These are phyloP conservation scores for Pholis gunnellus DNA, from an alignment of 2,113 vertebrate species.

Conservation along the genomic window DNA sequence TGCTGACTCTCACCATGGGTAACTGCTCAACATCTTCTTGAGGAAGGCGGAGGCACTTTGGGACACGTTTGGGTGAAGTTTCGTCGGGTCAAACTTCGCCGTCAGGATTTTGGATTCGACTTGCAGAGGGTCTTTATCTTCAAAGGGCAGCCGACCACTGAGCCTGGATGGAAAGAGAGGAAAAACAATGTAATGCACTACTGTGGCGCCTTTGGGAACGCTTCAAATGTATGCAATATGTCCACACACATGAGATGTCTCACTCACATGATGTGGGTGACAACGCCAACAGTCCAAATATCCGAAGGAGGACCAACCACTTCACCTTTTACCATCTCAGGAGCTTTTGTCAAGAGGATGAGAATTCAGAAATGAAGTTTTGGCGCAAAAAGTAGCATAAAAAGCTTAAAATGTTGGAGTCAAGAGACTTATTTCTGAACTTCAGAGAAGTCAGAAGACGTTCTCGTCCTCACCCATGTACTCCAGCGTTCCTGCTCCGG, in stretches of 20 bases:
- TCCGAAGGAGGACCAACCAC: slow-evolving; percentile 93
- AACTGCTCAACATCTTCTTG: slow-evolving; percentile 92
- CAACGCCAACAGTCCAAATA: slow-evolving; percentile 91
- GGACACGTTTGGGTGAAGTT: slow-evolving; percentile 93
- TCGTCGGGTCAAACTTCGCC: slow-evolving; percentile 91
- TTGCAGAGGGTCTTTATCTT: slow-evolving; percentile 87
- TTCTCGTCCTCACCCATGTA: slow-evolving; percentile 89
- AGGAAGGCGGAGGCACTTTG: slow-evolving; percentile 94
- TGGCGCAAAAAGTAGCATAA: neutral
- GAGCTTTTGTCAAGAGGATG: slow-evolving; percentile 81
- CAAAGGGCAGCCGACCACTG: slow-evolving; percentile 92
- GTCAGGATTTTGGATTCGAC: slow-evolving; percentile 91
- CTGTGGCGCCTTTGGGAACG: neutral
- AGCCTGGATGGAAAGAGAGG: slow-evolving; percentile 83
- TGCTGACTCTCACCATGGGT: slow-evolving; percentile 89
- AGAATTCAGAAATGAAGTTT: neutral
- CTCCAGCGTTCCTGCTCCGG: slow-evolving; percentile 87
- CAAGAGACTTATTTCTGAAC: neutral
- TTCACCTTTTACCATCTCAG: slow-evolving; percentile 94
- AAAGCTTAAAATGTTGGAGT: neutral
- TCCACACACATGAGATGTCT: too few relatives aligned
- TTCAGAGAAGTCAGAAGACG: neutral
- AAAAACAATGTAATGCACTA: neutral
- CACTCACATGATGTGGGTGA: slow-evolving; percentile 92
- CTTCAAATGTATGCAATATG: neutral